These are phyloP conservation scores for Oreamnos americanus DNA, from an alignment of 2,113 vertebrate genomes.

Conservation along the genomic window DNA sequence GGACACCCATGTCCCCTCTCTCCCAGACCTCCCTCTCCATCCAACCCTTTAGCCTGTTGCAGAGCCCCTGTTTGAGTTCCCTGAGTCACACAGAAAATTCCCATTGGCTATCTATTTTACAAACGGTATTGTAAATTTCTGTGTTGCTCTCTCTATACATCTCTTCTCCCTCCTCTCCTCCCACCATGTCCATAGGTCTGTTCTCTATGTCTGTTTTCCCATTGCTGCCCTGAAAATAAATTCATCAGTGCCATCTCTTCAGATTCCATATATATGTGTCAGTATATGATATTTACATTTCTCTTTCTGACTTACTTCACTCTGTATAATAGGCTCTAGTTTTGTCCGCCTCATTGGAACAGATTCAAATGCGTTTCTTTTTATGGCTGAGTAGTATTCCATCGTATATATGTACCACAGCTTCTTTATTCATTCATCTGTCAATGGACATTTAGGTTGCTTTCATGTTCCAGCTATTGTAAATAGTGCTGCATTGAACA, in stretches of 20 bases:
- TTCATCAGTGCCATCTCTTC: not conserved
- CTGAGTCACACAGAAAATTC: not conserved
- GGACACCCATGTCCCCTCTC: not conserved
- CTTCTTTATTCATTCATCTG: not conserved
- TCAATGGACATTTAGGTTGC: not conserved
- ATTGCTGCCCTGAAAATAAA: not conserved
- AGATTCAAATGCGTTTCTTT: not conserved
- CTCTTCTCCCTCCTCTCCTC: not conserved
- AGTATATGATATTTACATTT: not conserved
- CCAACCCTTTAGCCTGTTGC: not conserved
- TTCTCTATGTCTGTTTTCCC: not conserved
- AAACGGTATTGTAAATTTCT: not conserved
- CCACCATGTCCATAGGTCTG: not conserved
- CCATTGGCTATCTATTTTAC: not conserved
- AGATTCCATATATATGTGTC: not conserved
- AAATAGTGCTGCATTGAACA: not conserved
- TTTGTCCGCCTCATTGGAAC: not conserved
- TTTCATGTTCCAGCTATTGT: not conserved
- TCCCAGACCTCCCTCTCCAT: not conserved
- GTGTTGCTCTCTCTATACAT: not conserved
- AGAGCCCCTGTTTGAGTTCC: not conserved
- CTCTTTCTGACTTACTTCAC: not conserved
- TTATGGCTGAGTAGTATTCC: not conserved
- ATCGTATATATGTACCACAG: not conserved
- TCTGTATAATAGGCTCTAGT: not conserved